Percentiles rank a stretch among this genome's conserved stretches.
phyloP scores from a whole-genome alignment of 1,140 invertebrate species.

The Drosophila azteca region DNA sequence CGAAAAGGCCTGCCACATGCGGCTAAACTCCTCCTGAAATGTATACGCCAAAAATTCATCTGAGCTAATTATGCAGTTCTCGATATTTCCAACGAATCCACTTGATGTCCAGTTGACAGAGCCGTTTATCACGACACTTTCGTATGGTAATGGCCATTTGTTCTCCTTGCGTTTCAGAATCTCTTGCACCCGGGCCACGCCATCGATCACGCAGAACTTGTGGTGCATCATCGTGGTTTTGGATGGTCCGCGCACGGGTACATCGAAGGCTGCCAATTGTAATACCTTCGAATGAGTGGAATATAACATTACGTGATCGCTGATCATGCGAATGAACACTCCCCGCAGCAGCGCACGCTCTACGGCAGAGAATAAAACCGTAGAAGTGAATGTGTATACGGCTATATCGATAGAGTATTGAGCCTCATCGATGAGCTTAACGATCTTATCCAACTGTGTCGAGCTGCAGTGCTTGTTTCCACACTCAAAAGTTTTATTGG shows the following conservation, averaged over 20 bases:
- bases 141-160: neutral
- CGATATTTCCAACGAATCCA: conserved; percentile 68
- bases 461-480: conserved; percentile 42
- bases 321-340: conserved; percentile 60
- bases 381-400: conserved; percentile 65
- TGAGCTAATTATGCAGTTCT: conserved; percentile 57
- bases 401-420: conserved; percentile 66
- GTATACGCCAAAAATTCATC: conserved; percentile 8
- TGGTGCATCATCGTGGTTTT: conserved; percentile 67
- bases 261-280: neutral
- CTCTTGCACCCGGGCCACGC: conserved; percentile 29
- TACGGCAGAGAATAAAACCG: conserved; percentile 25
- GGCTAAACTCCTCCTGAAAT: conserved; percentile 62
- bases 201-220: conserved; percentile 71
- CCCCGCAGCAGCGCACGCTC: conserved; percentile 48
- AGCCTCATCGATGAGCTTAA: conserved; percentile 51
- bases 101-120: conserved; percentile 70
- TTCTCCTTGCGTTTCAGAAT: conserved; percentile 2
- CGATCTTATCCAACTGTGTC: conserved; percentile 28
- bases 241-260: conserved; percentile 48
- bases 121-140: conserved; percentile 47
- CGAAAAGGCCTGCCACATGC: conserved; percentile 62
- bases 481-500: neutral
- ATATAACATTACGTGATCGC: conserved; percentile 58
- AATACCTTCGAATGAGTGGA: conserved; percentile 46